Evolutionary conservation across 2,888 invertebrate genomes (phyloP).

Genomic region (Meiosimyza decipiens): DNA sequence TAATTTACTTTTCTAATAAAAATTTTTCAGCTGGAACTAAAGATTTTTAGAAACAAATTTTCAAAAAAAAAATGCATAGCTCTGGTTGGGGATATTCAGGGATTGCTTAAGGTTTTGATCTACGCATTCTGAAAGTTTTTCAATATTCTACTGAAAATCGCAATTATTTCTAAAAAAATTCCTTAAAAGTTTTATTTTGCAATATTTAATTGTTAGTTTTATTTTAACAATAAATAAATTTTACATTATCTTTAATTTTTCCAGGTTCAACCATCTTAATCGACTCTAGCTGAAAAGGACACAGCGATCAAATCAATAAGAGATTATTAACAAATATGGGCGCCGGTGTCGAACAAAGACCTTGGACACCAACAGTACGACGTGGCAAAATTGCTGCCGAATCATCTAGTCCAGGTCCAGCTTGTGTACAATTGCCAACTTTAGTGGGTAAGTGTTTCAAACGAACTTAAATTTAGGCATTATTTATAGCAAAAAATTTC

Average conservation of each 20-base stretch:
- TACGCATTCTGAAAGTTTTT: no score
- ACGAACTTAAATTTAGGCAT: not conserved
- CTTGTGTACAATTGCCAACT: conserved; percentile 83
- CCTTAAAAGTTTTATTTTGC: no score
- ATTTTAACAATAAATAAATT: no score
- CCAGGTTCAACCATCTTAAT: conserved; percentile 1
- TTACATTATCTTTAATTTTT: not conserved
- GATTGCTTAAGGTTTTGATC: no score
- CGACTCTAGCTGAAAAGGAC: conserved; percentile 6
- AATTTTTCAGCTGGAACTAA: no score
- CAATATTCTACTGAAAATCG: no score
- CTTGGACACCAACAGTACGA: conserved; percentile 91
- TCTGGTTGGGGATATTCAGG: no score
- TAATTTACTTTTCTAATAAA: no score
- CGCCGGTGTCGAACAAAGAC: conserved; percentile 81
- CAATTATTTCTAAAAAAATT: no score
- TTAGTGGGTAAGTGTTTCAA: conserved; percentile 75
- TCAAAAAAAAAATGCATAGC: no score
- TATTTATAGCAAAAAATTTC: not conserved
- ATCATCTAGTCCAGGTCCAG: conserved; percentile 87
- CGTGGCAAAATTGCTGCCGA: conserved; percentile 91
- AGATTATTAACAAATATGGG: conserved; percentile 57
- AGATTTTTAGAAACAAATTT: no score
- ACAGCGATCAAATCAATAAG: conserved; percentile 34
- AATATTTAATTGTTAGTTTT: no score